Base-by-base conservation (phyloP, 1,140 invertebrate genomes). In the Drosophila micromelanica region DNA sequence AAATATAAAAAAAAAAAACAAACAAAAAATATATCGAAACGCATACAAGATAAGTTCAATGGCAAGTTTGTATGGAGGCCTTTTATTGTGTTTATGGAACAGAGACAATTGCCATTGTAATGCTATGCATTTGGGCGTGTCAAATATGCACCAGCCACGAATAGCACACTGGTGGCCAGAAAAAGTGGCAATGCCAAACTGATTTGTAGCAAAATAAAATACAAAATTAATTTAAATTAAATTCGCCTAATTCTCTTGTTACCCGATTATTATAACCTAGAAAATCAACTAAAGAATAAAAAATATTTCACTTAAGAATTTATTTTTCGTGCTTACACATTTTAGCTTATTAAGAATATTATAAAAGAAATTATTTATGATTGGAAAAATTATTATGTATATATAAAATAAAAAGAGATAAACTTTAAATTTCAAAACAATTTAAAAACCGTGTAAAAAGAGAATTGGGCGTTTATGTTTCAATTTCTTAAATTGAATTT, bases 101-200 rank as follows among this genome's bases (percentile, higher is more conserved):
- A 37, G 13, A 23, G 55, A 7, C 56, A 69, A 69, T 55, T 69
- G 64, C 23, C 55, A 67, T 61, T 43, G 54, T 73, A 73, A 55
- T 69, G 35, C 40, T 54, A 73, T 73, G 62, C 63, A 73, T 65
- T 56, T 37, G 54, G 61, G 62, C 48, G 62, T 52, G 37, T 46
- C 48, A 43, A 45, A 52, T 59, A 45, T 72, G 62, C 54, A 72
- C 30, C 51, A 64, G 43, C 27, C 17, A 15, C 43, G 23, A 15
- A 7, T n/a, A 8, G 37, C 3, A 62, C 73, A 75, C 35, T 76
- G 68, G 35, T 49, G 49, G 23, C 67, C 3, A 76, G 6, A 62
- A 62, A 42, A 65, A 48, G 15, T 37, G 35, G 32, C 12, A 5
- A 7, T 4, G 12, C 7, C 1, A n/a, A 8, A 9, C 1, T 32